Conservation (phyloP, 2,888 invertebrate genomes). For the Parnassius mnemosyne region DNA sequence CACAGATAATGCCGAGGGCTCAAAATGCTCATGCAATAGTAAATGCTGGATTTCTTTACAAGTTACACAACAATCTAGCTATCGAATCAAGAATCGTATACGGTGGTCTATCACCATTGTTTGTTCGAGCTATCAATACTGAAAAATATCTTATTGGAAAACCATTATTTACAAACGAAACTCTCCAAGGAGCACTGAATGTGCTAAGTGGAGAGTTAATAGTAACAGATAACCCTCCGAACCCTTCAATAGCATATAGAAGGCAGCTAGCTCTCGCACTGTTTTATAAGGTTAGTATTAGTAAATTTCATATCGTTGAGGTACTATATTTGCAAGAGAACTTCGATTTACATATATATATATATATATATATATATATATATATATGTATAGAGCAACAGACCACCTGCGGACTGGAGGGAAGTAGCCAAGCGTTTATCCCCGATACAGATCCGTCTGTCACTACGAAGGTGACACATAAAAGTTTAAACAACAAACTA, state of each 20-base stretch:
- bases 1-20: constrained; percentile 85
- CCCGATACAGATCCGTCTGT: too few species aligned
- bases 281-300: constrained; percentile 79
- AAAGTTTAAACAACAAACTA: too few species aligned
- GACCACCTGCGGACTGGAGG: too few species aligned
- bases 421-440: too few species aligned
- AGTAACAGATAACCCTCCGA: constrained; percentile 60
- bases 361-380: too few species aligned
- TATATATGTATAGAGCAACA: too few species aligned
- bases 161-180: constrained; percentile 53
- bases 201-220: constrained; percentile 47
- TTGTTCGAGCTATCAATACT: constrained; percentile 65
- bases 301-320: neutral
- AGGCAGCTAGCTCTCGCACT: constrained; percentile 79
- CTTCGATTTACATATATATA: too few species aligned
- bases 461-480: too few species aligned
- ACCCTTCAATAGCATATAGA: constrained; percentile 79
- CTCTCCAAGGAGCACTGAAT: constrained; percentile 54
- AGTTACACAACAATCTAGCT: constrained; percentile 49
- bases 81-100: constrained; percentile 71
- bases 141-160: constrained; percentile 67
- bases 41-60: constrained; percentile 85
- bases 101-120: constrained; percentile 70
- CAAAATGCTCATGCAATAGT: constrained; percentile 88
- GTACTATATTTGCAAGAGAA: neutral